These are phyloP conservation scores for Ernsta delagoae DNA, from an alignment of 2,888 invertebrate species.

Conservation along the genomic window DNA sequence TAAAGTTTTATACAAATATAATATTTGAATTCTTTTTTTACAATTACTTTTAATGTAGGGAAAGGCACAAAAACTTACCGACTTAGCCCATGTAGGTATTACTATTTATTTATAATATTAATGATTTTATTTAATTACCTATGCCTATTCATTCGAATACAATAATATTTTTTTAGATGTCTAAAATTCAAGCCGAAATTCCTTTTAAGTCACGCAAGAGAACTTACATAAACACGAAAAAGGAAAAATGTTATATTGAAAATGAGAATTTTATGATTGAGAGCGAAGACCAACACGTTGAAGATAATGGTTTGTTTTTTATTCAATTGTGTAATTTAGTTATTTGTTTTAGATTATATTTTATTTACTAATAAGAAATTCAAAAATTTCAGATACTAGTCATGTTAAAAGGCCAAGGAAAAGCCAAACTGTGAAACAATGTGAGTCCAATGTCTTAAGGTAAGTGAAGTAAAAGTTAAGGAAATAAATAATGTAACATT, in stretches of 20 bases:
- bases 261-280: conserved; percentile 49
- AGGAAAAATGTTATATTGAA: conserved; percentile 56
- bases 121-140: background rate
- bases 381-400: too few relatives aligned
- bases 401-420: too few relatives aligned
- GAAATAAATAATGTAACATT: too few relatives aligned
- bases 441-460: too few relatives aligned
- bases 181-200: conserved; percentile 75
- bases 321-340: background rate
- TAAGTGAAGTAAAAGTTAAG: too few relatives aligned
- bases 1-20: conserved; percentile 37
- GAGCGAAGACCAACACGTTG: background rate
- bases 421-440: too few relatives aligned
- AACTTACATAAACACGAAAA: conserved; percentile 51
- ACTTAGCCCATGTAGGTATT: background rate
- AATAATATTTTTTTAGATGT: conserved; percentile 61
- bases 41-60: too few relatives aligned
- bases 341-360: too few relatives aligned
- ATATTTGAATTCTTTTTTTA: conserved; percentile 12
- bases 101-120: background rate
- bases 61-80: too few relatives aligned
- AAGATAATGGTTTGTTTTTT: conserved; percentile 50
- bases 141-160: too few relatives aligned
- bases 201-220: conserved; percentile 80
- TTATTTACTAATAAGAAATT: too few relatives aligned